Conservation (phyloP, 2,888 invertebrate species). For the Heterodera filipjevi region DNA sequence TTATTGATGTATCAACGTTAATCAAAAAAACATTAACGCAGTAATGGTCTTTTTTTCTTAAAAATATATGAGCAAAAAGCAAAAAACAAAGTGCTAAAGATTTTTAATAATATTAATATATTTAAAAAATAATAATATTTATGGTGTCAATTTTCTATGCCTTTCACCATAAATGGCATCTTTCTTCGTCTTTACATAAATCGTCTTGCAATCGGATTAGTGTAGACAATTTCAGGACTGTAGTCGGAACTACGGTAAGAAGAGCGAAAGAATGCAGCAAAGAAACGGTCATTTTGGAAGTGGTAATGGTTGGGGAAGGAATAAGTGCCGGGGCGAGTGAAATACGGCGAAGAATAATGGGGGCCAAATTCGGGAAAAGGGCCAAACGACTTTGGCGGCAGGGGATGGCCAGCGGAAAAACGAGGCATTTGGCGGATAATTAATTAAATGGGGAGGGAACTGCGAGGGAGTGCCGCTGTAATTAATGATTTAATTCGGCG, state of each 20-base stretch:
- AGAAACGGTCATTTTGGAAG: slow-evolving; percentile 1
- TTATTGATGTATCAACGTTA: no score
- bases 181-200: no score
- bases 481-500: no score
- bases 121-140: no score
- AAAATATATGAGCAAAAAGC: no score
- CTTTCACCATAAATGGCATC: no score
- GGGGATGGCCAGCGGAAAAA: background rate
- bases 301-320: background rate
- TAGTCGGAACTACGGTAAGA: background rate
- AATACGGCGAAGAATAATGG: background rate
- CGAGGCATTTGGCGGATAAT: background rate
- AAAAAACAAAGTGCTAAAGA: no score
- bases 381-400: background rate
- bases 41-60: no score
- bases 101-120: no score
- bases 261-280: background rate
- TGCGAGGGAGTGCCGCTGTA: no score
- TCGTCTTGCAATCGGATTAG: background rate
- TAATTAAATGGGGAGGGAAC: background rate
- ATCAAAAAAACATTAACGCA: no score
- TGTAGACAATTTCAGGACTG: background rate
- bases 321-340: background rate
- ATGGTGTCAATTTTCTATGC: no score
- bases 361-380: background rate